Percentiles rank a stretch among this genome's conserved stretches.
Evolutionary conservation across 2,113 vertebrate species (phyloP).

Genomic region (Pygoscelis antarcticus): DNA sequence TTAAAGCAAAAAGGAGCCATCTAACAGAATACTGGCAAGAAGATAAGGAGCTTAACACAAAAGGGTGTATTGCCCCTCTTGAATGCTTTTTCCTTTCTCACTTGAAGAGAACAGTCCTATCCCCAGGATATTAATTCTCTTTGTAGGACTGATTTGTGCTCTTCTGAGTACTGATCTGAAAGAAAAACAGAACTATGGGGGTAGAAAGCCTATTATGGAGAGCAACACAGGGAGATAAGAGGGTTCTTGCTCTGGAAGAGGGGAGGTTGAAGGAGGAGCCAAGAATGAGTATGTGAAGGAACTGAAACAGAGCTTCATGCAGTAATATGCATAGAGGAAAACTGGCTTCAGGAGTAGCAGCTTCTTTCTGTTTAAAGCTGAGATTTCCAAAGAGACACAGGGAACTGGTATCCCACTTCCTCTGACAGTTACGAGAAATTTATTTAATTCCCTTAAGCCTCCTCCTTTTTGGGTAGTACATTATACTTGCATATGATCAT

Average conservation of each 20-base stretch:
- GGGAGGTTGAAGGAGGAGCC: not conserved
- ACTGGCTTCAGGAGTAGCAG: not conserved
- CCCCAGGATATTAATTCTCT: not conserved
- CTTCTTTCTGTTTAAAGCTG: not conserved
- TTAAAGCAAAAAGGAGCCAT: not conserved
- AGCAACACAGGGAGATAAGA: not conserved
- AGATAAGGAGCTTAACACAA: not conserved
- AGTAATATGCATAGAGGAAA: not conserved
- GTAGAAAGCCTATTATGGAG: not conserved
- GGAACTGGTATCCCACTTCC: not conserved
- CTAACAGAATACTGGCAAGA: not conserved
- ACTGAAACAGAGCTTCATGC: not conserved
- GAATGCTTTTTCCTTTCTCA: not conserved
- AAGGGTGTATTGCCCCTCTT: not conserved
- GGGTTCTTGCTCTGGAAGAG: not conserved
- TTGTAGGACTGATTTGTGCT: not conserved
- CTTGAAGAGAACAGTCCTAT: not conserved
- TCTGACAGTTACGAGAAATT: not conserved
- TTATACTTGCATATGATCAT: not conserved
- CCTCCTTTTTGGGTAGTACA: not conserved
- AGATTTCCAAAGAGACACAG: not conserved
- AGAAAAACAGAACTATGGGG: not conserved
- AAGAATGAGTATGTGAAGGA: not conserved
- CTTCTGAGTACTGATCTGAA: not conserved
- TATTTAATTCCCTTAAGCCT: not conserved